Percentiles rank a stretch among this genome's conserved stretches.
Evolutionary conservation across 2,888 invertebrate species (phyloP).

Genomic region (Opisthograptis luteolata): DNA sequence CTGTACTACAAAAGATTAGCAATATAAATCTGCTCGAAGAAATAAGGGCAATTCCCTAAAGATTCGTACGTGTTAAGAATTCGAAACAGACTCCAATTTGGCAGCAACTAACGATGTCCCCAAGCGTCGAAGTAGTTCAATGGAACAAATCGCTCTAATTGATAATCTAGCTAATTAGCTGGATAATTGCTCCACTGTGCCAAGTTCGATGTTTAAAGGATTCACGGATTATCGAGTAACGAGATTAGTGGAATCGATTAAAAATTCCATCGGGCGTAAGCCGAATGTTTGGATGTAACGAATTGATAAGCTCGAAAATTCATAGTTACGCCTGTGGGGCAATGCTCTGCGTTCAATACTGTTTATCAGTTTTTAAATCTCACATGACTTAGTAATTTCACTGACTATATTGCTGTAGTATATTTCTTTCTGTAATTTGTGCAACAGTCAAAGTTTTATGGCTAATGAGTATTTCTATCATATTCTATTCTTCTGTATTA

Average conservation of each 20-base stretch:
- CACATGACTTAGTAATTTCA: too few relatives aligned
- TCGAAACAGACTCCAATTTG: conserved; percentile 17
- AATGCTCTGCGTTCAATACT: too few relatives aligned
- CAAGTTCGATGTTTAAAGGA: conserved; percentile 19
- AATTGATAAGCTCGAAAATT: too few relatives aligned
- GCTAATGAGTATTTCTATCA: too few relatives aligned
- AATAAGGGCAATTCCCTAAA: conserved; percentile 28
- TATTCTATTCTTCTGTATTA: too few relatives aligned
- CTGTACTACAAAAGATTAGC: conserved; percentile 22
- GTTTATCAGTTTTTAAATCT: too few relatives aligned
- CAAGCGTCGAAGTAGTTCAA: conserved; percentile 19
- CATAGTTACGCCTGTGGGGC: too few relatives aligned
- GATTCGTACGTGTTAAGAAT: conserved; percentile 30
- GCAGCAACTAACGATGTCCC: conserved; percentile 24
- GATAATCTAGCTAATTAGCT: conserved; percentile 26
- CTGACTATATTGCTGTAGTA: too few relatives aligned
- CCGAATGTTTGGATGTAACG: too few relatives aligned
- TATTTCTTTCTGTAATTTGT: too few relatives aligned
- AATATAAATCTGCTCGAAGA: conserved; percentile 32
- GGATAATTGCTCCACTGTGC: conserved; percentile 20
- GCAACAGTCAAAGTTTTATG: too few relatives aligned
- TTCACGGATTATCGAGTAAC: conserved; percentile 16
- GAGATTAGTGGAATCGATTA: conserved; percentile 11
- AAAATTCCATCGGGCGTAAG: too few relatives aligned
- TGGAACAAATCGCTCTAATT: conserved; percentile 26